Conservation (phyloP, 2,888 invertebrate genomes). For the Muschampia plurimacula region DNA sequence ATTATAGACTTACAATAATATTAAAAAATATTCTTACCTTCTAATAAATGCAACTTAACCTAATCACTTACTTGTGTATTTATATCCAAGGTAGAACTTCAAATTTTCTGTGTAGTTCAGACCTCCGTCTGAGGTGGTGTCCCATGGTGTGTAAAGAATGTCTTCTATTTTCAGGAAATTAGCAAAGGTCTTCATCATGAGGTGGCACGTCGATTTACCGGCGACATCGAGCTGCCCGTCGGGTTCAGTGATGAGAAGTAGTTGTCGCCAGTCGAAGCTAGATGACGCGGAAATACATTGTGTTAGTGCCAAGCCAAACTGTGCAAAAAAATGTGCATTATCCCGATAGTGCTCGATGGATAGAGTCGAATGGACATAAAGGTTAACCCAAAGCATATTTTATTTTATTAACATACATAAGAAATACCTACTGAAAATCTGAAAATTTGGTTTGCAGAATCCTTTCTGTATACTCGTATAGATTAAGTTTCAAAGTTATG, state of each 20-base stretch:
- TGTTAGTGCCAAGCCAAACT: constrained; percentile 73
- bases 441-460: too few species aligned
- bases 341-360: neutral
- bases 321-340: constrained; percentile 55
- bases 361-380: neutral
- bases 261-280: constrained; percentile 89
- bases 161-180: constrained; percentile 82
- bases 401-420: too few species aligned
- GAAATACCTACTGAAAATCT: too few species aligned
- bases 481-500: too few species aligned
- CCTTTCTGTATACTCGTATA: too few species aligned
- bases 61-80: constrained; percentile 89
- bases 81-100: constrained; percentile 87
- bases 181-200: constrained; percentile 90
- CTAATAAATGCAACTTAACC: neutral
- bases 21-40: neutral
- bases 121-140: constrained; percentile 84
- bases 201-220: constrained; percentile 90
- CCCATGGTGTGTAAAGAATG: constrained; percentile 85
- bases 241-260: constrained; percentile 90
- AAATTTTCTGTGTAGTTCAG: constrained; percentile 87
- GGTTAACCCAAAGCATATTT: too few species aligned
- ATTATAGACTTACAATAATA: too few species aligned
- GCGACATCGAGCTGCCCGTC: constrained; percentile 88
- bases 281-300: constrained; percentile 71